These are phyloP conservation scores for Nymphicus hollandicus DNA, from an alignment of 2,113 vertebrate species.

Conservation along the genomic window DNA sequence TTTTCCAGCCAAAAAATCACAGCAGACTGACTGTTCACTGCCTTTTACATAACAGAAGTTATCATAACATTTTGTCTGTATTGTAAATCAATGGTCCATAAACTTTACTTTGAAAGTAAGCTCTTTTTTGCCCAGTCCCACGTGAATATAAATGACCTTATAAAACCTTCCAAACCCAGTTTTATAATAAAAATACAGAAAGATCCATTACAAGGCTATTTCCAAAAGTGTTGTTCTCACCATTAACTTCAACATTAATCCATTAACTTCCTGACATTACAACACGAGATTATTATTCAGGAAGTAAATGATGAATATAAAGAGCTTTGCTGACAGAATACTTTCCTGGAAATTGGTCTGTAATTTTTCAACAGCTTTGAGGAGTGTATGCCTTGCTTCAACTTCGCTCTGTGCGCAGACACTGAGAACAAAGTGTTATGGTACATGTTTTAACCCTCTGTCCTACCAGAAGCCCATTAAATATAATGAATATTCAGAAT, in stretches of 20 bases:
- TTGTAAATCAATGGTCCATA: constrained; percentile 50
- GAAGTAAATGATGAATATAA: constrained; percentile 34
- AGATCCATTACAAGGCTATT: constrained; percentile 60
- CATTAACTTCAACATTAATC: constrained; percentile 70
- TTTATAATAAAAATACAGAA: constrained; percentile 60
- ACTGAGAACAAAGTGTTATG: constrained; percentile 37
- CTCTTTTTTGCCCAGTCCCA: background rate
- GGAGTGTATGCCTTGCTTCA: background rate
- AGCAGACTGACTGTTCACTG: background rate
- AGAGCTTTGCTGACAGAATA: constrained; percentile 47
- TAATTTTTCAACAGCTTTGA: constrained; percentile 59
- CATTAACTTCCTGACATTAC: constrained; percentile 66
- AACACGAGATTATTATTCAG: constrained; percentile 33
- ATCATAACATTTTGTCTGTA: constrained; percentile 12
- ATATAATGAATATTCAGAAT: constrained; percentile 64
- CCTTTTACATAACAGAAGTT: constrained; percentile 1
- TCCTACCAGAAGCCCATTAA: constrained; percentile 58
- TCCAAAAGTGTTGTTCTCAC: constrained; percentile 56
- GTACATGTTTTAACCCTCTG: constrained; percentile 50
- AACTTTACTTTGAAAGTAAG: constrained; percentile 47
- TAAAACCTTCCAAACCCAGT: constrained; percentile 4
- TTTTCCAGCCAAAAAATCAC: background rate
- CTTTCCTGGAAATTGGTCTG: constrained; percentile 51
- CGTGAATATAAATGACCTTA: constrained; percentile 54
- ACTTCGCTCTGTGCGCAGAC: constrained; percentile 18